phyloP scores from a whole-genome alignment of 2,113 vertebrate species.

The Psammodynastes pulverulentus region DNA sequence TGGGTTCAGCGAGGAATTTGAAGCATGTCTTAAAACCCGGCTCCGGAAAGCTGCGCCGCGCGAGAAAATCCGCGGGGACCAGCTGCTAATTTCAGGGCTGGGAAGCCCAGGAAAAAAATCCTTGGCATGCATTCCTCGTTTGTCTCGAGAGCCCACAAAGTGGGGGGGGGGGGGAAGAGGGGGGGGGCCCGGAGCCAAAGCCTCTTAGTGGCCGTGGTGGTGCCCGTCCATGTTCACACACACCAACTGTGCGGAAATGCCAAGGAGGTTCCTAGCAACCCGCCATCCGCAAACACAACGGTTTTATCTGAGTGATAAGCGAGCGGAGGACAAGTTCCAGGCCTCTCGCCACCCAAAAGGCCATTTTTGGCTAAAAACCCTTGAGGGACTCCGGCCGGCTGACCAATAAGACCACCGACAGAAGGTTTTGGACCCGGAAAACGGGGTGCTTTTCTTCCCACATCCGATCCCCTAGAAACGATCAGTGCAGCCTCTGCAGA shows the following conservation, averaged over 20 bases:
- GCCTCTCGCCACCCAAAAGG: not conserved
- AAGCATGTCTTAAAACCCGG: not conserved
- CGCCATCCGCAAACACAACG: not conserved
- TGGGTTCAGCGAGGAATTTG: not conserved
- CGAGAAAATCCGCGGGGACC: not conserved
- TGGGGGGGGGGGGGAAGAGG: fast-evolving
- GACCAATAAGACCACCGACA: not conserved
- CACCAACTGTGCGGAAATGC: not conserved
- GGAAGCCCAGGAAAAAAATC: not conserved
- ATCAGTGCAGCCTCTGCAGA: not conserved
- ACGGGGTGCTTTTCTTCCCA: too few species aligned
- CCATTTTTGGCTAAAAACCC: not conserved
- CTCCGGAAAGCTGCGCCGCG: fast-evolving
- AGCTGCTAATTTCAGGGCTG: not conserved
- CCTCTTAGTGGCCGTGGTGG: not conserved
- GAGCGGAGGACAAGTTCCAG: not conserved
- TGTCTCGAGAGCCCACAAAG: not conserved
- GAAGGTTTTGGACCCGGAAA: not conserved
- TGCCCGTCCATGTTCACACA: not conserved
- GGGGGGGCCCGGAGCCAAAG: not conserved
- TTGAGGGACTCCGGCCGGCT: not conserved
- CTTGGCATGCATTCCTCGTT: not conserved
- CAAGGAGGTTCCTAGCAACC: not conserved
- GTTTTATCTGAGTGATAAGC: not conserved
- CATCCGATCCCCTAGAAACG: too few species aligned